These are phyloP conservation scores for Pediacus dermestoides DNA, from an alignment of 2,888 invertebrate species.

Conservation along the genomic window DNA sequence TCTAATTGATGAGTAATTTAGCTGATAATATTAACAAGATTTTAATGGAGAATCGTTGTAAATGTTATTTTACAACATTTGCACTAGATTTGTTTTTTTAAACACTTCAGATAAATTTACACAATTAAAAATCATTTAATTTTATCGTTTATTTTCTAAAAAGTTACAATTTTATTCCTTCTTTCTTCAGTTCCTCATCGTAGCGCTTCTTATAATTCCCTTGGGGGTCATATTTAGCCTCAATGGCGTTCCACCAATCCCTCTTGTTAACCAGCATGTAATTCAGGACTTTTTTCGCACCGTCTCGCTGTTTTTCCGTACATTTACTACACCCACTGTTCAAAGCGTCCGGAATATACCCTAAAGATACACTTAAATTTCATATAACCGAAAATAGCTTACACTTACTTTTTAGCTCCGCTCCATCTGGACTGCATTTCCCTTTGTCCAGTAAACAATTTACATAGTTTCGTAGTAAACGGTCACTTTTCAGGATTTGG, in stretches of 20 bases:
- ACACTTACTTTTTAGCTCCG: conserved; percentile 66
- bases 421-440: conserved; percentile 67
- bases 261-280: conserved; percentile 62
- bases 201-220: conserved; percentile 62
- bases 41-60: no score
- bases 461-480: conserved; percentile 52
- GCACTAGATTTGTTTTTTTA: no score
- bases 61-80: no score
- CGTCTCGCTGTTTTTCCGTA: conserved; percentile 60
- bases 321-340: conserved; percentile 56
- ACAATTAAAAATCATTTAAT: no score
- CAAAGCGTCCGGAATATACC: conserved; percentile 55
- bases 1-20: no score
- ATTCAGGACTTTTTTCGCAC: conserved; percentile 60
- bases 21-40: no score
- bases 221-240: conserved; percentile 64
- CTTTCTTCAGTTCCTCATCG: conserved; percentile 52
- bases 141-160: background rate
- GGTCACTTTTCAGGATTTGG: conserved; percentile 62
- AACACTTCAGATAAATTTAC: no score
- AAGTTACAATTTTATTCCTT: conserved; percentile 25
- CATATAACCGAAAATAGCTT: conserved; percentile 8
- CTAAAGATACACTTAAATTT: no score
- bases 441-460: conserved; percentile 59
- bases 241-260: conserved; percentile 59